phyloP scores from a whole-genome alignment of 2,888 invertebrate genomes.

The Sinelater perroti region DNA sequence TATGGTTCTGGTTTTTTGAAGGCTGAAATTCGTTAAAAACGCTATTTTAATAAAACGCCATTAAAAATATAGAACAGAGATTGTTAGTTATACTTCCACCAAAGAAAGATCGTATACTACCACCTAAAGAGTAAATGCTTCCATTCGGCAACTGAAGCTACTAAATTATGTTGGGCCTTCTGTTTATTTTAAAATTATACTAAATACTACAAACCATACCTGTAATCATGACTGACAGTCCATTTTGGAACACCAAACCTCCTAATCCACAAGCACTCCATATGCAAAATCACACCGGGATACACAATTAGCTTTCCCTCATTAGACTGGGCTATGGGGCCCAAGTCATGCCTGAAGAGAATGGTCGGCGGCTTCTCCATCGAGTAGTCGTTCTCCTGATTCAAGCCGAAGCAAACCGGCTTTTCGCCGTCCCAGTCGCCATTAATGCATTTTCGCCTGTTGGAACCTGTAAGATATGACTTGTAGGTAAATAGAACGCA shows the following conservation, averaged over 20 bases:
- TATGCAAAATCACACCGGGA: conserved; percentile 84
- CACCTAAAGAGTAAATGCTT: too few relatives aligned
- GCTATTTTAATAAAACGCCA: too few relatives aligned
- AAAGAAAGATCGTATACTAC: too few relatives aligned
- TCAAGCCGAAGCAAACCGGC: conserved; percentile 81
- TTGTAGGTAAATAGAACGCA: too few relatives aligned
- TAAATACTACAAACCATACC: conserved; percentile 58
- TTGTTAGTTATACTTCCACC: too few relatives aligned
- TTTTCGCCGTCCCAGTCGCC: conserved; percentile 84
- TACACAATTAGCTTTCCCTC: conserved; percentile 86
- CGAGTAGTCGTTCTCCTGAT: conserved; percentile 87
- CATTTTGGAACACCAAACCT: conserved; percentile 87
- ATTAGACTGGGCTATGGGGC: conserved; percentile 87
- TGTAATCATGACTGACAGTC: conserved; percentile 76
- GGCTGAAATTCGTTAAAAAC: too few relatives aligned
- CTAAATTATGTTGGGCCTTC: too few relatives aligned
- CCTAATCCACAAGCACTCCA: conserved; percentile 90
- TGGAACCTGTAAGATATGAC: too few relatives aligned
- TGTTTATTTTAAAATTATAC: too few relatives aligned
- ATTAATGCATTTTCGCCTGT: conserved; percentile 75
- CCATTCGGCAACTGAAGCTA: too few relatives aligned
- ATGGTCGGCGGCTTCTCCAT: conserved; percentile 89
- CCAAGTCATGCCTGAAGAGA: conserved; percentile 80
- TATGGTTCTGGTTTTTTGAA: too few relatives aligned
- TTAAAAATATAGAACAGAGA: too few relatives aligned